Percentiles rank a stretch among this genome's conserved stretches.
phyloP scores from a whole-genome alignment of 2,113 vertebrate genomes.

The Himantopus leucocephalus region DNA sequence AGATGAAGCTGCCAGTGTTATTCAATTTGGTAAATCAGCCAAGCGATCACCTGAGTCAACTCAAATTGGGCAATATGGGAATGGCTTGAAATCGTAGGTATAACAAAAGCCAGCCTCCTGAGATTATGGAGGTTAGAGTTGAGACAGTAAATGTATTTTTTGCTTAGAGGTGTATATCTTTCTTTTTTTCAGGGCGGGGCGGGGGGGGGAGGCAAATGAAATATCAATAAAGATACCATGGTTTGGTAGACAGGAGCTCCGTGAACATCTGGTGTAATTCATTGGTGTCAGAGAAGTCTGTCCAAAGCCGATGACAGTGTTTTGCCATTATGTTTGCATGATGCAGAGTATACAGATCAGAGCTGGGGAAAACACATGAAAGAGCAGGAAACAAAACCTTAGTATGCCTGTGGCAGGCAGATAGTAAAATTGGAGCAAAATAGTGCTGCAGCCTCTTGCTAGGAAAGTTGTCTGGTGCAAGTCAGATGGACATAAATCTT shows the following conservation, averaged over 20 bases:
- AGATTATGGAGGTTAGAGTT: not conserved
- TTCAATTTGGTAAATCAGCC: slow-evolving; percentile 97
- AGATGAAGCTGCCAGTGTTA: slow-evolving; percentile 96
- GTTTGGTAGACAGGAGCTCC: not conserved
- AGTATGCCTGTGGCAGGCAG: not conserved
- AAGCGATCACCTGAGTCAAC: slow-evolving; percentile 94
- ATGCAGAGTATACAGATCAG: not conserved
- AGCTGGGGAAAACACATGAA: not conserved
- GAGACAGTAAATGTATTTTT: not conserved
- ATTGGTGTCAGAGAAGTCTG: not conserved
- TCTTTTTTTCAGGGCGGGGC: not conserved
- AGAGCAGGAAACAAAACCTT: not conserved
- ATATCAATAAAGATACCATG: not conserved
- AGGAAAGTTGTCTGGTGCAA: not conserved
- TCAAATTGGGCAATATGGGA: slow-evolving; percentile 97
- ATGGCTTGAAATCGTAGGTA: slow-evolving; percentile 98
- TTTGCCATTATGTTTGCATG: not conserved
- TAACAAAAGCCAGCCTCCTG: slow-evolving; percentile 2
- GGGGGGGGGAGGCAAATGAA: not conserved
- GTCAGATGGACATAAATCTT: not conserved
- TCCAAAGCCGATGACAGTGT: not conserved
- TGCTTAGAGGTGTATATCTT: not conserved
- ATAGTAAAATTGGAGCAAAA: not conserved
- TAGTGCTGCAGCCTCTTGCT: not conserved
- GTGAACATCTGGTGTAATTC: not conserved